Base-by-base conservation (phyloP, 2,113 vertebrate species). In the Aphelocoma coerulescens region DNA sequence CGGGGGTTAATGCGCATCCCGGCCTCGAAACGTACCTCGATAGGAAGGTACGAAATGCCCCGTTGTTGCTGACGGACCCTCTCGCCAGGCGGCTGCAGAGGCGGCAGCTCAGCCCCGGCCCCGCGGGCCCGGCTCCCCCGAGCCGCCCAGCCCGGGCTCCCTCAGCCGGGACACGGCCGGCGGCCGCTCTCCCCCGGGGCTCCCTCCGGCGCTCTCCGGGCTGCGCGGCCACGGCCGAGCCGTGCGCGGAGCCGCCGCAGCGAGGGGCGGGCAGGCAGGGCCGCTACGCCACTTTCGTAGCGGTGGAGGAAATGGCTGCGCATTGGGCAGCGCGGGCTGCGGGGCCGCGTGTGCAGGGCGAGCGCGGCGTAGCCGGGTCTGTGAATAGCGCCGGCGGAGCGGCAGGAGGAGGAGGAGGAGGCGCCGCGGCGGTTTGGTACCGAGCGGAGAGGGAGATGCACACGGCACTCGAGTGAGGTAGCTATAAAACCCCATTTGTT, bases 211-310 rank as follows among this genome's bases (percentile, higher is more conserved):
- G 44, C 65, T 67, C 32, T 43, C 63, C 41, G 41, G 28, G 44
- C n/a, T 15, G 23, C 30, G n/a, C n/a, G 58, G 58, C 58, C 57
- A 26, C 37, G 18, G 30, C 54, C 30, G 30, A 30, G 30, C 30
- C 30, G 54, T 20, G 54, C 54, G 54, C 54, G 30, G 54, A 32
- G 54, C n/a, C 9, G 79, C 76, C 28, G 71, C 48, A 5, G 46
- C 46, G 23, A 20, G 26, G 28, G 41, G 28, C 8, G 61, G 30
- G 21, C 21, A 9, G 13, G 6, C 49, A 19, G 46, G 10, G 19
- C 21, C 28, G n/a, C 69, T 96, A 88, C 93, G 95, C 93, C 65
- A 54, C 85, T 93, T 88, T 82, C 93, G 88, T 84, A 94, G 55
- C 61, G 61, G 7, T 16, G 46, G 39, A 83, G 88, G 66, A 88